Conservation (phyloP, 2,888 invertebrate species). For the Lymantria monacha region DNA sequence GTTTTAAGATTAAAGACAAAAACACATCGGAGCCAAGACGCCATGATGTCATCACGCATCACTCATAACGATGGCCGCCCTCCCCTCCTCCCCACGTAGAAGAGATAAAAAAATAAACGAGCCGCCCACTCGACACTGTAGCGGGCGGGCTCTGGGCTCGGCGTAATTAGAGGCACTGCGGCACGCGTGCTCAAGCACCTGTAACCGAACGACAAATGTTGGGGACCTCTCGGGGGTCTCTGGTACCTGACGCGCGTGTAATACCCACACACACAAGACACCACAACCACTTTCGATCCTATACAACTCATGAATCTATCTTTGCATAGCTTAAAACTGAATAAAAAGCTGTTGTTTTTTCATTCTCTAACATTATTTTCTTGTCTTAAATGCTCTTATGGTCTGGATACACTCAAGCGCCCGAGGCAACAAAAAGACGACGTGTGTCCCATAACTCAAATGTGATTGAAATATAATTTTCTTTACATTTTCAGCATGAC, state of each 20-base stretch:
- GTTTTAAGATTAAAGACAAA: neutral
- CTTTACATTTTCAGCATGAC: too few relatives aligned
- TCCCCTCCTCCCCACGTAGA: conserved; percentile 4
- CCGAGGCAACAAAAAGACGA: too few relatives aligned
- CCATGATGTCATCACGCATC: conserved; percentile 1
- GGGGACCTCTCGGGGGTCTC: neutral
- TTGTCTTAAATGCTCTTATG: too few relatives aligned
- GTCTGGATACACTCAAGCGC: too few relatives aligned
- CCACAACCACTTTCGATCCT: too few relatives aligned
- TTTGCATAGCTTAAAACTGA: too few relatives aligned
- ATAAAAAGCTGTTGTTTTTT: too few relatives aligned
- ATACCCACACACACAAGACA: neutral
- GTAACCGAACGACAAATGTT: conserved; percentile 3
- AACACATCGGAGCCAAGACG: conserved; percentile 1
- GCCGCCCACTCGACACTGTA: conserved; percentile 36
- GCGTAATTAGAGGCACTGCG: conserved; percentile 53
- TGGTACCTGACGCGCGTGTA: neutral
- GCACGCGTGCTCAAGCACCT: conserved; percentile 32
- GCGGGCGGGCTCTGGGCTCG: conserved; percentile 33
- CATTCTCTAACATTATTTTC: too few relatives aligned
- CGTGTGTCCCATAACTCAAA: too few relatives aligned
- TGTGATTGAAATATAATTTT: too few relatives aligned
- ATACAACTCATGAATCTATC: too few relatives aligned
- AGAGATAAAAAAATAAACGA: conserved; percentile 28
- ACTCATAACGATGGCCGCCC: conserved; percentile 30